Evolutionary conservation across 35 echinoderm and acorn worm genomes (phyloP).

Genomic region (Amphiura filiformis): DNA sequence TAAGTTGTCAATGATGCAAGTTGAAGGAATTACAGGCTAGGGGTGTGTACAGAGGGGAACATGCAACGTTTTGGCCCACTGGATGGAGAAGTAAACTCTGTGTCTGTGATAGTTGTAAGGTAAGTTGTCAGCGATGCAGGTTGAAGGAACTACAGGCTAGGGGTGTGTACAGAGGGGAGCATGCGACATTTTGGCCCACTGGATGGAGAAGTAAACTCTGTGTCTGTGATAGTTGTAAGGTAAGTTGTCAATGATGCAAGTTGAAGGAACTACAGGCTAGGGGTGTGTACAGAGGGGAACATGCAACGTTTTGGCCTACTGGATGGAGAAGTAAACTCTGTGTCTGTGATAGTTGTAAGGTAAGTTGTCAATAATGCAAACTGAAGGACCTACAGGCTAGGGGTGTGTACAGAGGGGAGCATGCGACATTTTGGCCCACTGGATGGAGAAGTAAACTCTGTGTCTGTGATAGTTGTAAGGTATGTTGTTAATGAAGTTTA

Average conservation of each 20-base stretch:
- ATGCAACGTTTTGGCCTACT: slow-evolving; percentile 75
- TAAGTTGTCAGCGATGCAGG: slow-evolving; percentile 38
- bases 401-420: no score
- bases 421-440: no score
- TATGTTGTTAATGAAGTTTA: no score
- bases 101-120: slow-evolving; percentile 77
- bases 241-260: slow-evolving; percentile 39
- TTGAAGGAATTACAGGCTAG: slow-evolving; percentile 69
- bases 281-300: slow-evolving; percentile 33
- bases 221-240: slow-evolving; percentile 77
- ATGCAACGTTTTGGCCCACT: slow-evolving; percentile 75
- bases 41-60: slow-evolving; percentile 33
- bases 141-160: slow-evolving; percentile 69
- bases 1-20: slow-evolving; percentile 39
- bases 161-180: slow-evolving; percentile 33
- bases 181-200: slow-evolving; percentile 75
- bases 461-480: no score
- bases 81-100: slow-evolving; percentile 89
- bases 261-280: slow-evolving; percentile 69
- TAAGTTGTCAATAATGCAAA: slow-evolving; percentile 22
- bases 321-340: slow-evolving; percentile 89
- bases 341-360: slow-evolving; percentile 77
- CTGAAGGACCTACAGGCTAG: no score
- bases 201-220: slow-evolving; percentile 89
- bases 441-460: no score